Conservation (phyloP, 2,888 invertebrate species). For the Augiades crinisus region DNA sequence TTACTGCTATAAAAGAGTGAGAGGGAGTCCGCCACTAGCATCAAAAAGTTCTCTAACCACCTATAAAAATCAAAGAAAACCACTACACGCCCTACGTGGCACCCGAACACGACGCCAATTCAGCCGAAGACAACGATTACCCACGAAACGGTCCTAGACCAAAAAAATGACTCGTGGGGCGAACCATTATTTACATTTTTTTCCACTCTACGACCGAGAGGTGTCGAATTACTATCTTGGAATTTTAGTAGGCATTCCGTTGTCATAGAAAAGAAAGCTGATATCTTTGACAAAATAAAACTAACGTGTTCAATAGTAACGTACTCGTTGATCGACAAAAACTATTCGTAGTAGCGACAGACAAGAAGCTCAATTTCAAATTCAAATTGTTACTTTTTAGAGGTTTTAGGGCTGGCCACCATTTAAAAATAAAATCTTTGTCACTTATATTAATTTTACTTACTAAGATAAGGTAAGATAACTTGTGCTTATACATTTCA, state of each 20-base stretch:
- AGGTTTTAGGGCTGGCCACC: too few relatives aligned
- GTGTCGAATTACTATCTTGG: constrained; percentile 75
- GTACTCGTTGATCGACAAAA: not conserved
- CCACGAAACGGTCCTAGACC: constrained; percentile 44
- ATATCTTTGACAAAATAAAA: constrained; percentile 8
- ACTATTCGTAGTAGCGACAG: too few relatives aligned
- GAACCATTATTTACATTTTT: constrained; percentile 68
- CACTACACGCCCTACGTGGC: constrained; percentile 59
- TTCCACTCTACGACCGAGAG: constrained; percentile 54
- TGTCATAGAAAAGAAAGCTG: constrained; percentile 8
- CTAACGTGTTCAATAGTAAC: not conserved
- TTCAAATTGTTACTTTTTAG: too few relatives aligned
- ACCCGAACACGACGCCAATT: constrained; percentile 57
- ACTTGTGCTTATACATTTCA: too few relatives aligned
- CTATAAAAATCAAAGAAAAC: constrained; percentile 47
- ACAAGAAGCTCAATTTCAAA: too few relatives aligned
- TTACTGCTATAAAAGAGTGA: too few relatives aligned
- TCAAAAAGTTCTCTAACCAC: too few relatives aligned
- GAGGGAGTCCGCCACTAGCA: too few relatives aligned
- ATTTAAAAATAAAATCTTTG: too few relatives aligned
- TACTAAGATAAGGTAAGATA: too few relatives aligned
- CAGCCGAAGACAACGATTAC: constrained; percentile 61
- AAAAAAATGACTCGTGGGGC: constrained; percentile 59
- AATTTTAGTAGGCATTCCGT: constrained; percentile 40
- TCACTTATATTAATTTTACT: too few relatives aligned